Conservation (phyloP, 2,888 invertebrate species). For the Germaria angustata region DNA sequence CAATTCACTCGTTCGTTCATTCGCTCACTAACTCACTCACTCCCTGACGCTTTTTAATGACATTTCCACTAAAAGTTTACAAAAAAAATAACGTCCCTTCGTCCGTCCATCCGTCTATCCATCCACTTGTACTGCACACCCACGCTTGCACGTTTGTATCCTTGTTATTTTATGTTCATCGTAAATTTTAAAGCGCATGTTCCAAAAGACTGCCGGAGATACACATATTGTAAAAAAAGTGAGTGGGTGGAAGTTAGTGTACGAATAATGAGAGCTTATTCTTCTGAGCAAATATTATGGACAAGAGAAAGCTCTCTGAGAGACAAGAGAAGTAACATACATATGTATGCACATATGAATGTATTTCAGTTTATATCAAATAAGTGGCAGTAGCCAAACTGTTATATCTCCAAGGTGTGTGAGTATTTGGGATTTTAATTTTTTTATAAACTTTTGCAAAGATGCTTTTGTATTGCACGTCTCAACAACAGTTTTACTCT, state of each 20-base stretch:
- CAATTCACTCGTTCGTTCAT: constrained; percentile 11
- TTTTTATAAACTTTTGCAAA: constrained; percentile 31
- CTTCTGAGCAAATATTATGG: neutral
- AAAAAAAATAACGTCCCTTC: neutral
- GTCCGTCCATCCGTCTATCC: neutral
- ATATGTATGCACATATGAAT: neutral
- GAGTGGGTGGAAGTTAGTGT: constrained; percentile 17
- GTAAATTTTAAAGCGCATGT: constrained; percentile 57
- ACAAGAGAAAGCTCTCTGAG: neutral
- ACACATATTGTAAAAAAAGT: neutral
- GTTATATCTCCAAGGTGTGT: constrained; percentile 43
- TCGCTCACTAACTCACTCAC: constrained; percentile 19
- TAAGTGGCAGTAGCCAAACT: constrained; percentile 23
- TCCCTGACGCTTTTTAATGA: constrained; percentile 25
- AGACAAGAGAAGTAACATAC: constrained; percentile 19
- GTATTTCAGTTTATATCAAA: constrained; percentile 39
- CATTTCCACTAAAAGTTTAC: constrained; percentile 28
- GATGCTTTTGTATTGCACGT: constrained; percentile 6
- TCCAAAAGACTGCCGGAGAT: neutral
- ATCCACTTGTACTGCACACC: constrained; percentile 54
- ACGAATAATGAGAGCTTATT: neutral
- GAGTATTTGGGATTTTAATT: neutral
- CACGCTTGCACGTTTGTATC: constrained; percentile 56
- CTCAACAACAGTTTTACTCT: neutral
- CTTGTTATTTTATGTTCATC: constrained; percentile 53